Base-by-base conservation (phyloP, 1,140 invertebrate genomes). In the Diploscapter pachys region DNA sequence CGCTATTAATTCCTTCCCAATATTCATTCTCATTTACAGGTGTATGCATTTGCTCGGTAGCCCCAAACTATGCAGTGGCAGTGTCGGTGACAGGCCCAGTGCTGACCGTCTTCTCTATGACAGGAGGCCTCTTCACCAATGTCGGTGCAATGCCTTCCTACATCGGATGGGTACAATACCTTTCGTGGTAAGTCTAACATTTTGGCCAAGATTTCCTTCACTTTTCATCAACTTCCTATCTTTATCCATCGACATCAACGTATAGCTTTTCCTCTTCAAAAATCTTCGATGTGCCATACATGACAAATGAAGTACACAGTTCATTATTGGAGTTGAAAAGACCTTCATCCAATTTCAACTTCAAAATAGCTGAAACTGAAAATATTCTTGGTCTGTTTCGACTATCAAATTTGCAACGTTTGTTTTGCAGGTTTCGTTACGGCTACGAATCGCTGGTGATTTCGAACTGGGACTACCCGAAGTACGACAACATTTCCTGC, bases 401-500 rank as follows among this genome's bases (percentile, higher is more conserved):
- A 31, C 31, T 31, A 31, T 31, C 31, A 31, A 31, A 31, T 31
- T 31, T 31, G 31, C 31, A 31, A 31, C 31, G 31, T 31, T 31
- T 78, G 73, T 79, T 9, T 55, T 11, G 5, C 63, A 72, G 71
- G 71, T 80, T 82, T 62, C 80, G 81, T 50, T 82, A 71, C 63
- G 81, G 81, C 13, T 81, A 82, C 65, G 81, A 81, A 80, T 82
- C 48, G 62, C 82, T 50, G 82, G 79, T 62, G 74, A 81, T 62
- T 81, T 78, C 54, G 9, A 79, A 50, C 63, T 66, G n/a, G 62
- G 31, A 31, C 31, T 31, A 31, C 31, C 31, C 61, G 8, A 52
- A 72, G 13, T 54, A 67, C 67, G 8, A 49, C 11, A 63, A 72
- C 8, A 81, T 81, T 64, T 49, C 71, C 3, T 80, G 79, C 50